Evolutionary conservation across 2,888 invertebrate species (phyloP), one percentile per base, ranked within the genome.

Genomic region (Nesidiocoris tenuis): DNA sequence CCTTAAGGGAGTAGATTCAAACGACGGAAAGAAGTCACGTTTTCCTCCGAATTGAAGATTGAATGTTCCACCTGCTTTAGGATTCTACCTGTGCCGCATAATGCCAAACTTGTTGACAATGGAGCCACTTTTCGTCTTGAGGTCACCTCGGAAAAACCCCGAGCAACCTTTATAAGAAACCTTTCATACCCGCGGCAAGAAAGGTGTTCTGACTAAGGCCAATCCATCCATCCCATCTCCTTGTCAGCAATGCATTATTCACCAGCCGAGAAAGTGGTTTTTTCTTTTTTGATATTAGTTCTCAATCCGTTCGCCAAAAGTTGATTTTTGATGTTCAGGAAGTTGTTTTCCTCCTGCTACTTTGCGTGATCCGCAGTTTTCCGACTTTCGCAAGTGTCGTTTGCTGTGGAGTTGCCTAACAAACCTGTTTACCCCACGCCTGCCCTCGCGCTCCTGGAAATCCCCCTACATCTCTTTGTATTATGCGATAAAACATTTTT

Each of bases 21-120:
- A 39, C 39, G 5, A 39, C 39, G 39, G 12, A 39, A 39, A 39
- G 39, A 39, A 39, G 39, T 39, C 39, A 12, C 39, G 39, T 39
- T 39, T 39, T 39, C 39, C 12, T 12, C 5, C 39, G 39, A 12
- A 39, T 39, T 39, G 56, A 21, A 67, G 67, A 67, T 67, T 56
- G 67, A 56, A 39, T 67, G 65, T 39, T 39, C 18, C 39, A 7
- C 12, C 39, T 12, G 3, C 39, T 39, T 39, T 12, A 39, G 5
- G 12, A 39, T 39, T 39, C 39, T 3, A 39, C 5, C 39, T 55
- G 12, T 56, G 22, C 56, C 67, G 67, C 67, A 67, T 67, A 67
- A 67, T 67, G 55, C 55, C 2, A 67, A 67, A 67, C 67, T 67
- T 67, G 67, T 67, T 67, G 67, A 67, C 67, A 67, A 56, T 22